Base-by-base conservation (phyloP, 2,888 invertebrate genomes). In the Acanthosoma haemorrhoidale region DNA sequence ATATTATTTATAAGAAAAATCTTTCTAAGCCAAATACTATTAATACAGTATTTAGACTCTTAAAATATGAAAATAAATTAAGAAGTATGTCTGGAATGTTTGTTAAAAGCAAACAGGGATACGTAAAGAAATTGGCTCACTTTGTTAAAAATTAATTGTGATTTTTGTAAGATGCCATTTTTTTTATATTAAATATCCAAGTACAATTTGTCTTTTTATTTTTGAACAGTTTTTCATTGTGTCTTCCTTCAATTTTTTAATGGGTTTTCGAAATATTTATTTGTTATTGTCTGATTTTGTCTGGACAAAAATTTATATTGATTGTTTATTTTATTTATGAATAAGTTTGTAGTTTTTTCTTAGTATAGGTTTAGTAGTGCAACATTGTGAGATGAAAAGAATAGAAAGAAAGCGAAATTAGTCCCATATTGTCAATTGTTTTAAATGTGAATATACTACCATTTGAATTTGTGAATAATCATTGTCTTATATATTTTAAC, bases 401-500 rank as follows among this genome's bases (percentile, higher is more conserved):
- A 70, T 57, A 63, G 58, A 70, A 32, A 57, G 36, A n/a, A n/a
- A n/a, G n/a, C n/a, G n/a, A 71, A 69, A 70, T 73, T 74, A 74
- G 74, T 74, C 74, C 74, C 74, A 74, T 70, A 73, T 72, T 75
- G 75, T 75, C 73, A 75, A 71, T 75, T 75, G 75, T 75, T 75
- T 75, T 74, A 73, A 75, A 73, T 75, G 74, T 75, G 74, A 75
- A 75, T 75, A 75, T 75, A 73, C 69, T 74, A 74, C 70, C 71
- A 74, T 70, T 72, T 74, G 71, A 75, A 73, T 75, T 75, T 75
- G 74, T 75, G 72, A 71, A 71, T 71, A 72, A 71, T 36, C 8
- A 13, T 64, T 69, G 51, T 36, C 15, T 64, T 69, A 70, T 69
- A 21, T 16, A 31, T 64, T 64, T 61, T 21, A 36, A 18, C 59